Percentiles rank a stretch among this genome's conserved stretches.
phyloP scores from a whole-genome alignment of 2,797 vertebrate species.

The Balearica regulorum region DNA sequence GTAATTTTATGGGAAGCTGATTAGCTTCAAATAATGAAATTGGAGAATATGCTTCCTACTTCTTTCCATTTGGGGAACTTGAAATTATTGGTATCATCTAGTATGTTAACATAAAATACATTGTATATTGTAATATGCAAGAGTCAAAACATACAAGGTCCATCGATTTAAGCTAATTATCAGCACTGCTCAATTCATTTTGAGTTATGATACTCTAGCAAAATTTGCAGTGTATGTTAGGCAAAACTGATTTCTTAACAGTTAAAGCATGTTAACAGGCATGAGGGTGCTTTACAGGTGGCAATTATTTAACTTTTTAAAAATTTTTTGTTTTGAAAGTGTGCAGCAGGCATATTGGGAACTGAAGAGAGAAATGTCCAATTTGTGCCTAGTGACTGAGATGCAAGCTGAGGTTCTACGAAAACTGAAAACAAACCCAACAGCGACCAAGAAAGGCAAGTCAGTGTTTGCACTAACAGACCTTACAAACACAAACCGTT shows the following conservation, averaged over 20 bases:
- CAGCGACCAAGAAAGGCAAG: conserved; percentile 79
- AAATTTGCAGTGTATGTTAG: not conserved
- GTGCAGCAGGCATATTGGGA: conserved; percentile 76
- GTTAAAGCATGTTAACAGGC: not conserved
- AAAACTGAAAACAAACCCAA: conserved; percentile 69
- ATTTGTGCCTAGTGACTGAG: conserved; percentile 75
- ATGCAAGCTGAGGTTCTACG: conserved; percentile 75
- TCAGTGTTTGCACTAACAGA: conserved; percentile 51
- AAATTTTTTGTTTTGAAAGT: conserved; percentile 35
- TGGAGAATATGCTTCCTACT: not conserved
- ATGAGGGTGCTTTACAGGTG: not conserved
- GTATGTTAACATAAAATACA: not conserved
- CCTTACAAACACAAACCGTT: not conserved
- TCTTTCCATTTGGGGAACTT: not conserved
- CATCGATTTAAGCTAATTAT: not conserved
- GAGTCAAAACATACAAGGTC: not conserved
- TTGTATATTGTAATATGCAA: not conserved
- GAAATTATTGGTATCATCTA: not conserved
- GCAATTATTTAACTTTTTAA: not conserved
- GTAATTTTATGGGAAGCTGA: not conserved
- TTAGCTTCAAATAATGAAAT: not conserved
- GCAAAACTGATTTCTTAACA: not conserved
- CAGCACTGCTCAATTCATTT: not conserved
- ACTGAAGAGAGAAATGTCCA: conserved; percentile 80
- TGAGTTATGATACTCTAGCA: not conserved